A percentile compares a stretch with the other conserved stretches of the same genome.
These are phyloP conservation scores for Macrosoma leucophasiata DNA, from an alignment of 2,888 invertebrate species.

Conservation along the genomic window DNA sequence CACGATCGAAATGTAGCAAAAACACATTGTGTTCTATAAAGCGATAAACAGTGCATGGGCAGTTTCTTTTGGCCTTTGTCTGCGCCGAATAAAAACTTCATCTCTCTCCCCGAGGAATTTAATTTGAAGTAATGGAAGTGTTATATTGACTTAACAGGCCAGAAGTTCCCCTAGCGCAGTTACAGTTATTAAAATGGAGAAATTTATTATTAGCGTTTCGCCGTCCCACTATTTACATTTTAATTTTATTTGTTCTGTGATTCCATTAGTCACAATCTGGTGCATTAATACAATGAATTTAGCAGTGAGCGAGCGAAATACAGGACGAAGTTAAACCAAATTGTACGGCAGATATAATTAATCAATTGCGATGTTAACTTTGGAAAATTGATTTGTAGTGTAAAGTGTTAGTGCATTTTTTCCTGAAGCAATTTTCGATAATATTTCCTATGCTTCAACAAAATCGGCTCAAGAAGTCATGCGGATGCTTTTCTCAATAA, in stretches of 20 bases:
- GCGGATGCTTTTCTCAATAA: no score
- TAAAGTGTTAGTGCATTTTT: no score
- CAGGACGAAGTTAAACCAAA: no score
- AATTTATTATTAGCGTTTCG: conserved; percentile 74
- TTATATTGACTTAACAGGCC: conserved; percentile 76
- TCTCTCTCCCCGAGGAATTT: conserved; percentile 73
- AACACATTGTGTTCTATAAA: no score
- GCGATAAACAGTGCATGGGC: conserved; percentile 39
- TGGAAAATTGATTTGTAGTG: no score
- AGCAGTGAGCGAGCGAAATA: no score
- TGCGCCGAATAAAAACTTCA: conserved; percentile 69
- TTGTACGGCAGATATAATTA: no score
- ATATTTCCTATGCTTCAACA: no score
- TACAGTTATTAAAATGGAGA: conserved; percentile 76
- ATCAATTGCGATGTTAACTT: no score
- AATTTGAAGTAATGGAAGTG: conserved; percentile 76
- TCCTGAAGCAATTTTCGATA: no score
- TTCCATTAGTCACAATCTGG: conserved; percentile 69
- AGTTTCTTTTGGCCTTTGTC: conserved; percentile 57
- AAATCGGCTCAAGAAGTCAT: no score
- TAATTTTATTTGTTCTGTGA: conserved; percentile 75
- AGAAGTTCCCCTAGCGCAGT: conserved; percentile 68
- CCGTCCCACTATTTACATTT: conserved; percentile 72
- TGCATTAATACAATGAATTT: conserved; percentile 63
- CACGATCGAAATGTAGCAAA: no score